A percentile compares a stretch with the other conserved stretches of the same genome.
These are phyloP conservation scores for Drosophila bocqueti DNA, from an alignment of 1,140 invertebrate species.

Conservation along the genomic window DNA sequence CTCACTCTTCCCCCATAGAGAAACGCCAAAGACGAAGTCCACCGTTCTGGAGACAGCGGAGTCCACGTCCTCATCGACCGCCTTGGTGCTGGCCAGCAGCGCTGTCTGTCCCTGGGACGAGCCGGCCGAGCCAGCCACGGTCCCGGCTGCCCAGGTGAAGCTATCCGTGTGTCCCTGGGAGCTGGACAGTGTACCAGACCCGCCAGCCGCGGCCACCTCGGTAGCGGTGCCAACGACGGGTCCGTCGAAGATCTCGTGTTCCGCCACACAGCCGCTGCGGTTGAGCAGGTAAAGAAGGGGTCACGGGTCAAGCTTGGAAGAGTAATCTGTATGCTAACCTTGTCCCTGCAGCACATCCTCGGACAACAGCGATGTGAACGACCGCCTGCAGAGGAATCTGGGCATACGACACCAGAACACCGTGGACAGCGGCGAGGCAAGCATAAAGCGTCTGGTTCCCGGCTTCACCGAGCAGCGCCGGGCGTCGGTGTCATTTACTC, in stretches of 20 bases:
- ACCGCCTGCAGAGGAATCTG: conserved; percentile 86
- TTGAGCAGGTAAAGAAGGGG: conserved; percentile 57
- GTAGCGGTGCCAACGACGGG: neutral
- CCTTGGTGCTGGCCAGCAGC: conserved; percentile 85
- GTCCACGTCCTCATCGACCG: conserved; percentile 85
- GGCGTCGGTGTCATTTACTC: conserved; percentile 84
- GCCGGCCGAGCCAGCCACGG: conserved; percentile 47
- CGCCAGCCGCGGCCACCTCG: neutral
- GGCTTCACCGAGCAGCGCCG: conserved; percentile 78
- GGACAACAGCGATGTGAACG: conserved; percentile 88
- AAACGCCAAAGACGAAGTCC: conserved; percentile 67
- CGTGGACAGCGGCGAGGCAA: conserved; percentile 86
- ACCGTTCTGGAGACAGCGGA: conserved; percentile 77
- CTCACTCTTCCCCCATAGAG: conserved; percentile 35
- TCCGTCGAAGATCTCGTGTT: conserved; percentile 16
- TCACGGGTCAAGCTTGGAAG: neutral
- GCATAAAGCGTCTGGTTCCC: conserved; percentile 66
- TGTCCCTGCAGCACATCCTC: conserved; percentile 87
- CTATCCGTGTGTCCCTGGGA: conserved; percentile 74
- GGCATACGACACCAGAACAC: conserved; percentile 88
- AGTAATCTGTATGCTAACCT: neutral
- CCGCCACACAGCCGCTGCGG: conserved; percentile 36
- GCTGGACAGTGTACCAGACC: conserved; percentile 42
- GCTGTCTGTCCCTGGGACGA: conserved; percentile 90
- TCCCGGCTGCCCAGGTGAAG: conserved; percentile 46